Evolutionary conservation across 2,888 invertebrate genomes (phyloP).

Genomic region (Bugula neritina): DNA sequence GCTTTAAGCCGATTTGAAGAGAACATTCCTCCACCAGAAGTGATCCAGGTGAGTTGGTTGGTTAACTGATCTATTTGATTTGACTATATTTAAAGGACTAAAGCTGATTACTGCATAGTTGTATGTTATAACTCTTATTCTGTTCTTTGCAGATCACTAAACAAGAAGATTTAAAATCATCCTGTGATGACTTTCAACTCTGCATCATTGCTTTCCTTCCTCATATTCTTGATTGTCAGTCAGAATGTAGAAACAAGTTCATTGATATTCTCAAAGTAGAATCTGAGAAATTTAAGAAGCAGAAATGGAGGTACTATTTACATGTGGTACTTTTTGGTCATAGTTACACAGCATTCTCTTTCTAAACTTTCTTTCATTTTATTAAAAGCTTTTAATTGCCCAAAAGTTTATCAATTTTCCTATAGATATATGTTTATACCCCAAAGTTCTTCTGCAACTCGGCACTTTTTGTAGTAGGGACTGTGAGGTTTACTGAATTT

Average conservation of each 20-base stretch:
- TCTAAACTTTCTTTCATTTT: background rate
- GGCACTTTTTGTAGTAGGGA: too few species aligned
- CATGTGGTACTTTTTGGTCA: background rate
- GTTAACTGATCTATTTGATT: too few species aligned
- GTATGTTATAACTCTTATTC: too few species aligned
- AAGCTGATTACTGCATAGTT: too few species aligned
- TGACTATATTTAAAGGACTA: too few species aligned
- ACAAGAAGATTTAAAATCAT: conserved; percentile 62
- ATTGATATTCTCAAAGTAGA: conserved; percentile 66
- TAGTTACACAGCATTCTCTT: background rate
- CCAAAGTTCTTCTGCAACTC: too few species aligned
- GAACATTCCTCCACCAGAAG: conserved; percentile 82
- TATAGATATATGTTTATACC: too few species aligned
- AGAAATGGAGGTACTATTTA: conserved; percentile 76
- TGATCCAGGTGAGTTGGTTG: conserved; percentile 65
- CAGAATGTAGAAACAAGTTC: conserved; percentile 83
- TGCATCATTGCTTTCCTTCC: conserved; percentile 89
- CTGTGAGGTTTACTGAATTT: too few species aligned
- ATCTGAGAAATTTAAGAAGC: conserved; percentile 86
- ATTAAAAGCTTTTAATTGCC: too few species aligned
- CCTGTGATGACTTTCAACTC: conserved; percentile 79
- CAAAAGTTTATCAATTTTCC: too few species aligned
- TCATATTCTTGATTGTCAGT: conserved; percentile 90
- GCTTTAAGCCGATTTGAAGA: conserved; percentile 80
- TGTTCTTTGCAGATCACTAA: conserved; percentile 43